Evolutionary conservation across 92 coral and sea anemone genomes (phyloP).

Genomic region (Epizoanthus ramosus): DNA sequence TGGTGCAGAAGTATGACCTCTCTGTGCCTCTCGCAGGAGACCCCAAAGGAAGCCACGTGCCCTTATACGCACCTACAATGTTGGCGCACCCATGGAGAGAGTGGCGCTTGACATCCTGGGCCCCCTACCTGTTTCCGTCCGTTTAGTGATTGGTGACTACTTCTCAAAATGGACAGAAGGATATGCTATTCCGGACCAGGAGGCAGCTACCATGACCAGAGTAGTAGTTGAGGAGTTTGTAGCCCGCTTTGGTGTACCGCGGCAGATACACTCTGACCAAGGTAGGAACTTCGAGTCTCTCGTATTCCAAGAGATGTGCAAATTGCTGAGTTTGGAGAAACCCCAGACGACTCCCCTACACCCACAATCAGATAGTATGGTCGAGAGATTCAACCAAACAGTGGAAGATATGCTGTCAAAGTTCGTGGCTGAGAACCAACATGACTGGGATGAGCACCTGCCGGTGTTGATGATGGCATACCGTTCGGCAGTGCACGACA

Average conservation of each 20-base stretch:
- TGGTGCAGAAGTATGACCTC: too few species aligned
- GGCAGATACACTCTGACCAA: constrained; percentile 44
- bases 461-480: constrained; percentile 45
- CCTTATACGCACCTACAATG: too few species aligned
- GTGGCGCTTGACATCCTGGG: too few species aligned
- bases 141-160: too few species aligned
- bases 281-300: constrained; percentile 46
- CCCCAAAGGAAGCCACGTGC: too few species aligned
- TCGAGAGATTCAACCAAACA: constrained; percentile 43
- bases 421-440: constrained; percentile 35
- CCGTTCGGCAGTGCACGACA: constrained; percentile 42
- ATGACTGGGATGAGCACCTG: constrained; percentile 40
- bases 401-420: constrained; percentile 33
- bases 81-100: too few species aligned
- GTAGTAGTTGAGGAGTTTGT: constrained; percentile 2
- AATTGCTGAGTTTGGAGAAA: constrained; percentile 35
- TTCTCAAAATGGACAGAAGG: too few species aligned
- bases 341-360: constrained; percentile 41
- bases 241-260: constrained; percentile 33
- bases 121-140: too few species aligned
- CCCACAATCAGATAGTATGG: constrained; percentile 45
- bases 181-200: constrained; percentile 30
- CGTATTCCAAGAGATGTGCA: constrained; percentile 38
- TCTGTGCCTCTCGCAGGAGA: too few species aligned
- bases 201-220: constrained; percentile 39